phyloP scores from a whole-genome alignment of 2,888 invertebrate species.

The Noctua comes region DNA sequence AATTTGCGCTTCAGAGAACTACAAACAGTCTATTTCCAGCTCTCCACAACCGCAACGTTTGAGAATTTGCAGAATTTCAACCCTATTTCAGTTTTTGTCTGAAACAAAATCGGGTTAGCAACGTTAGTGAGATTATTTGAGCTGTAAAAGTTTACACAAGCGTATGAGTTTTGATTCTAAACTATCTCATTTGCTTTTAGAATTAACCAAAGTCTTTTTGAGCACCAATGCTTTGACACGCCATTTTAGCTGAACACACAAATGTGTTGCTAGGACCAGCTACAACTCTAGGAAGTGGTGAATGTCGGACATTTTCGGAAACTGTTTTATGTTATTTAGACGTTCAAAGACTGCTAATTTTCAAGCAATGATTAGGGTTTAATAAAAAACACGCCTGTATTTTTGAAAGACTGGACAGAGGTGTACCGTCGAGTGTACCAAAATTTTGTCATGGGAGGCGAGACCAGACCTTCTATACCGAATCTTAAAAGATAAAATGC shows the following conservation, averaged over 20 bases:
- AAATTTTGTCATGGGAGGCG: background rate
- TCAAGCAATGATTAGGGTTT: background rate
- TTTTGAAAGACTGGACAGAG: background rate
- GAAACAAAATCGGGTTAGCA: conserved; percentile 1
- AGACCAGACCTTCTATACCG: background rate
- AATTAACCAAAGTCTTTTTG: background rate
- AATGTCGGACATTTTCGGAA: background rate
- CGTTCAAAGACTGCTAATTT: background rate
- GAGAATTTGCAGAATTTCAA: conserved; percentile 15
- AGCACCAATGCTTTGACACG: background rate
- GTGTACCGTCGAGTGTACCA: background rate
- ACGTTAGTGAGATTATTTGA: conserved; percentile 18
- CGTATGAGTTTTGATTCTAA: background rate
- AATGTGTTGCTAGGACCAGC: background rate
- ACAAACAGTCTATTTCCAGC: conserved; percentile 15
- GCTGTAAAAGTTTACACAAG: background rate
- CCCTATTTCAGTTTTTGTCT: background rate
- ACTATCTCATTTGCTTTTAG: background rate
- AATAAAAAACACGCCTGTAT: background rate
- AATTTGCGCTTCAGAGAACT: conserved; percentile 16
- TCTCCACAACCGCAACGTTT: background rate
- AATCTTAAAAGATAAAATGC: background rate
- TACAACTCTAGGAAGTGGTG: background rate
- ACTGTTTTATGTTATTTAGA: background rate
- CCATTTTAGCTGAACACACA: too few relatives aligned